Base-by-base conservation (phyloP, 2,797 vertebrate species). In the Melopsittacus undulatus region DNA sequence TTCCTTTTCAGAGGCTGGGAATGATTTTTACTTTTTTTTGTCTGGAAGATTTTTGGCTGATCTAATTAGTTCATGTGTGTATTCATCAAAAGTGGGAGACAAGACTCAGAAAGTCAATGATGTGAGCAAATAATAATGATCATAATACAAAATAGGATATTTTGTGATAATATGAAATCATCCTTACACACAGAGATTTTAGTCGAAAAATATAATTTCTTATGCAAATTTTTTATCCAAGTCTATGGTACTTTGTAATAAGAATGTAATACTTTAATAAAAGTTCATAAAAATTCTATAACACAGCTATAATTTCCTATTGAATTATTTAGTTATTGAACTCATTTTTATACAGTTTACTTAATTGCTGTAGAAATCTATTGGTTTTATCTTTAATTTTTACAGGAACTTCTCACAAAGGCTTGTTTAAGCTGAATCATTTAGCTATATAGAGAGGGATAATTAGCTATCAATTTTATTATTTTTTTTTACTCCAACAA, bases 261-360 rank as follows among this genome's bases (percentile, higher is more conserved):
- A 81, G 67, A 76, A 84, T 68, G 24, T 79, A 94, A 95, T 63
- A 80, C 62, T 89, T 94, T 70, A 87, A 89, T 95, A 75, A 88
- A 95, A 91, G 70, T 91, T 94, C 90, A 94, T 93, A 94, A 94
- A 94, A 94, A 94, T 89, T 95, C 84, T 86, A 88, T 48, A 90
- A 61, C 54, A 54, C 48, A 70, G 51, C 45, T 88, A 94, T 87
- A 78, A 91, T 94, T 96, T 94, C 64, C 94, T 94, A 59, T 57
- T 95, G 83, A 96, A 92, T 91, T 88, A 96, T 94, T 96, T 82
- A 91, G 80, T 76, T 94, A 87, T 90, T 92, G 67, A 87, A 84
- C 83, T 86, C 57, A 74, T 92, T 94, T 92, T 92, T 91, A 76
- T 61, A 87, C 46, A 34, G 14, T 76, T 83, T 90, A 82, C 62